Conservation (phyloP, 1,140 invertebrate genomes). For the Zaprionus taronus region DNA sequence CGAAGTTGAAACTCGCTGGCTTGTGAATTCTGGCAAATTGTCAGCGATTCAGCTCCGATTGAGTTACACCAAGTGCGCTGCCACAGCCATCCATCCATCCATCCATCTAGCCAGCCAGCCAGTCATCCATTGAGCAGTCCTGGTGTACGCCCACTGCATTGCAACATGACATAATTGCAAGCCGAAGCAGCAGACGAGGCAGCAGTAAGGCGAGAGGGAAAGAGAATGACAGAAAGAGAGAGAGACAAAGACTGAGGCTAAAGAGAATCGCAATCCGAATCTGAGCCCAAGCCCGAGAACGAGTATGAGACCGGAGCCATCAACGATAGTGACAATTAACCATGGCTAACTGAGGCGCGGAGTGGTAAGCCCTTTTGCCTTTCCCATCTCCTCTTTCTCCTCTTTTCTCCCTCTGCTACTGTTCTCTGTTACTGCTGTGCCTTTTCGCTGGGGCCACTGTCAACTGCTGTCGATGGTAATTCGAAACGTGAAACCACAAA, state of each 20-base stretch:
- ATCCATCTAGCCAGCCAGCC: neutral
- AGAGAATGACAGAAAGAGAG: neutral
- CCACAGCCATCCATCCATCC: conserved; percentile 3
- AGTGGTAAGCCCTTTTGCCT: conserved; percentile 10
- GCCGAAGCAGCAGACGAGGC: conserved; percentile 12
- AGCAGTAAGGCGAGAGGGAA: conserved; percentile 6
- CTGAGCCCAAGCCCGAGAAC: conserved; percentile 16
- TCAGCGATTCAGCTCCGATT: conserved; percentile 46
- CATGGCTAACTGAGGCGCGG: conserved; percentile 67
- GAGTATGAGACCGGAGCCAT: conserved; percentile 23
- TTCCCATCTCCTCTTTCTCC: neutral
- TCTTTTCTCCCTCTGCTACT: neutral
- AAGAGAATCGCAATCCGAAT: neutral
- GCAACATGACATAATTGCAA: conserved; percentile 68
- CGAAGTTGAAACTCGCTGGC: conserved; percentile 38
- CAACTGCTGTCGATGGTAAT: conserved; percentile 80
- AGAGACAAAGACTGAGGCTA: neutral
- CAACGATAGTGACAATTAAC: conserved; percentile 80
- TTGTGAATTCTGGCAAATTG: conserved; percentile 57
- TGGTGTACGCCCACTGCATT: conserved; percentile 57
- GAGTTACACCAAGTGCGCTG: conserved; percentile 42
- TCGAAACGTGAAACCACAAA: conserved; percentile 81
- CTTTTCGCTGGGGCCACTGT: conserved; percentile 46
- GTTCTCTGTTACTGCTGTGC: neutral
- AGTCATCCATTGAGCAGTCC: neutral